Percentiles rank a stretch among this genome's conserved stretches.
phyloP scores from a whole-genome alignment of 2,797 vertebrate genomes.

The Falco biarmicus region DNA sequence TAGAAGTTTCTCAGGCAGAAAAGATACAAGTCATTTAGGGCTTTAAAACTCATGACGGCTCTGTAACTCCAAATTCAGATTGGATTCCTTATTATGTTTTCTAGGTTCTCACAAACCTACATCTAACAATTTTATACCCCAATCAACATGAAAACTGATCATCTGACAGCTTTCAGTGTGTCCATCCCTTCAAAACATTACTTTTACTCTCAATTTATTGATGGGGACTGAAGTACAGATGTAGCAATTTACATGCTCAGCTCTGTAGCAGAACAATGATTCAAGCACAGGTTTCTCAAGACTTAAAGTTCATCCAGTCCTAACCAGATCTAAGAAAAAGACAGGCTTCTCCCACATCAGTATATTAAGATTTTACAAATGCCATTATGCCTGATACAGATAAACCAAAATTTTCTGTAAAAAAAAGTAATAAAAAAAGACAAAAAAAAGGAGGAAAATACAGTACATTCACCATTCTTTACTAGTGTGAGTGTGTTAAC shows the following conservation, averaged over 20 bases:
- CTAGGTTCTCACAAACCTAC: background rate
- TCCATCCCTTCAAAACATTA: background rate
- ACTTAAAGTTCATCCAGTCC: background rate
- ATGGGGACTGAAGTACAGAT: background rate
- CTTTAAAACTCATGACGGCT: background rate
- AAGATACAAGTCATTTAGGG: background rate
- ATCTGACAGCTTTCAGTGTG: fast-evolving
- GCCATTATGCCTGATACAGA: background rate
- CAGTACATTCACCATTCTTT: fast-evolving
- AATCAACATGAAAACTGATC: background rate
- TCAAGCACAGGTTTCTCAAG: background rate
- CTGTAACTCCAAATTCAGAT: background rate
- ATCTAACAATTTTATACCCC: background rate
- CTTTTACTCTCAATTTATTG: background rate
- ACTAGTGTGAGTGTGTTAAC: background rate
- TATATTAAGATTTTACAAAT: background rate
- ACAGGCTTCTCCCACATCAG: background rate
- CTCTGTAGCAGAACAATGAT: background rate
- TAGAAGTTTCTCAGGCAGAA: background rate
- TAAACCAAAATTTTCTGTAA: background rate
- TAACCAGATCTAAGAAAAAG: background rate
- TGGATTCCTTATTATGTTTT: background rate
- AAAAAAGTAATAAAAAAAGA: background rate
- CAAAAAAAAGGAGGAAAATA: background rate
- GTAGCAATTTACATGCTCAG: background rate